A percentile compares a stretch with the other conserved stretches of the same genome.
Conservation (phyloP, 2,113 vertebrate genomes). For the Pitta sordida region DNA sequence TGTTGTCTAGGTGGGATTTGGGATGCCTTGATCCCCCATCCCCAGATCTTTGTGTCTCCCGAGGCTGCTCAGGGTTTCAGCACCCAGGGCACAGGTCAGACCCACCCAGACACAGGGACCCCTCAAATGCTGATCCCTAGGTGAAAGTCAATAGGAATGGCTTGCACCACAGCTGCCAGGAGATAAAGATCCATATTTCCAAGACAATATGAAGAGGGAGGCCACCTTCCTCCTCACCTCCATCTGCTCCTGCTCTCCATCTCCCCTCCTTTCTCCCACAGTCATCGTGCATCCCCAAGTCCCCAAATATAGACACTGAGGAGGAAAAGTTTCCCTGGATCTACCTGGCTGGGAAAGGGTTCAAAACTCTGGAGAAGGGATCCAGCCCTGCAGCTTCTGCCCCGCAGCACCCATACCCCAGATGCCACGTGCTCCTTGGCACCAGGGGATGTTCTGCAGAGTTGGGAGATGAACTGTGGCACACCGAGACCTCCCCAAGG, state of each 20-base stretch:
- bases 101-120: rapidly evolving
- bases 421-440: not conserved
- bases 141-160: not conserved
- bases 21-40: not conserved
- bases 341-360: not conserved
- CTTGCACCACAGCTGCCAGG: not conserved
- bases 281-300: not conserved
- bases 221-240: not conserved
- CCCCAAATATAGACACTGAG: not conserved
- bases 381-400: not conserved
- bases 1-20: rapidly evolving
- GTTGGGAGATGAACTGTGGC: rapidly evolving
- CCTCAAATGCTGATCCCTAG: rapidly evolving
- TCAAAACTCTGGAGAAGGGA: not conserved
- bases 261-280: not conserved
- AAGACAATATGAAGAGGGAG: not conserved
- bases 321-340: not conserved
- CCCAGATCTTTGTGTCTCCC: not conserved
- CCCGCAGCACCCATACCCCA: not conserved
- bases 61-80: rapidly evolving
- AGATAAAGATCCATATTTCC: not conserved
- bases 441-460: not conserved
- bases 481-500: not conserved
- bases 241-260: not conserved
- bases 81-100: no score